A percentile compares a stretch with the other conserved stretches of the same genome.
Evolutionary conservation across 2,888 invertebrate species (phyloP).

Genomic region (Danaus chrysippus): DNA sequence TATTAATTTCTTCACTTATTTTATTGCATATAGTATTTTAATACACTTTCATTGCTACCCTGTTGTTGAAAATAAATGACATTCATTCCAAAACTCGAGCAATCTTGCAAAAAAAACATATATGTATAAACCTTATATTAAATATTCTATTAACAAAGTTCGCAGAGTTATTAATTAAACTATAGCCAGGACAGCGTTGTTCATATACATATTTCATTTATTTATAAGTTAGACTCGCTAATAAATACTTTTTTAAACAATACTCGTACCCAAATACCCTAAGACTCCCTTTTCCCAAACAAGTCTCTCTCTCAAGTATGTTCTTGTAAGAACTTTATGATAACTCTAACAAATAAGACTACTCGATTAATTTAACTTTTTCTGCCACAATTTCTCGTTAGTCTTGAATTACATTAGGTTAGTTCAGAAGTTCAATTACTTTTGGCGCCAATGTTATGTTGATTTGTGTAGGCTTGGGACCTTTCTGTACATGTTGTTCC

Average conservation of each 20-base stretch:
- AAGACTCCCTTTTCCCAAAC: not conserved
- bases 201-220: not conserved
- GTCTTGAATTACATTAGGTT: constrained; percentile 24
- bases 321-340: constrained; percentile 44
- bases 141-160: too few relatives aligned
- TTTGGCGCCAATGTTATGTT: constrained; percentile 26
- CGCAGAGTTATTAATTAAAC: too few relatives aligned
- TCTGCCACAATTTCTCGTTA: constrained; percentile 23
- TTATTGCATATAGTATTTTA: too few relatives aligned
- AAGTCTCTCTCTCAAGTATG: constrained; percentile 17
- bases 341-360: constrained; percentile 43
- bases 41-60: too few relatives aligned
- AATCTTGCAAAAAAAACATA: not conserved
- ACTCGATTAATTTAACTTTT: constrained; percentile 56
- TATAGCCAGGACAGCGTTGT: too few relatives aligned
- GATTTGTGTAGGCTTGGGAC: constrained; percentile 21
- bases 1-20: too few relatives aligned
- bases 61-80: too few relatives aligned
- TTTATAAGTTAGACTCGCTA: not conserved
- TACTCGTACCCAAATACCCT: too few relatives aligned
- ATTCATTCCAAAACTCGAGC: too few relatives aligned
- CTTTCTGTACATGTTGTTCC: constrained; percentile 4
- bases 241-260: too few relatives aligned
- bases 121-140: too few relatives aligned
- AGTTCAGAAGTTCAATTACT: constrained; percentile 26